Evolutionary conservation across 2,888 invertebrate genomes (phyloP), one percentile per base, ranked within the genome.

Genomic region (Lasioglossum leucozonium): DNA sequence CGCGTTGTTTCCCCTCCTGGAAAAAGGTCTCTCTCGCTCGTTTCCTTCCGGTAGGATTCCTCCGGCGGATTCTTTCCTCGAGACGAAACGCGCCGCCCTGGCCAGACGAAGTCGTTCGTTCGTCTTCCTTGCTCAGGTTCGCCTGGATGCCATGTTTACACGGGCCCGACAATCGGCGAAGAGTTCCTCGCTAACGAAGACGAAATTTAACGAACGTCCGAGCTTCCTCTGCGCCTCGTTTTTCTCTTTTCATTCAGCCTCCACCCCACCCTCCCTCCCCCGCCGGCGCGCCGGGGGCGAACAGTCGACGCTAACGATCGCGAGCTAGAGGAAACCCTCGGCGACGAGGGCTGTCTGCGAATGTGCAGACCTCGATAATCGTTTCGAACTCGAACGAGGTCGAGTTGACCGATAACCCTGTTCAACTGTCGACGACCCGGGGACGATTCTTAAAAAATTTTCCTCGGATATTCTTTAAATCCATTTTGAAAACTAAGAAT

Each of bases 141-240:
- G 42, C 69, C n/a, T 77, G 16, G 22, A 62, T 62, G 6, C 58
- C 75, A 69, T 87, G 77, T 82, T 85, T 83, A 51, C 81, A 77
- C 81, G 79, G 44, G 1, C 51, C 58, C 76, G 80, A 84, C 74
- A 79, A 79, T 62, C 71, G 76, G 44, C 58, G 34, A 72, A 40
- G 77, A 79, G 77, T 73, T 82, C 62, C 40, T 51, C 76, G 79
- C 82, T 79, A 86, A 86, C 79, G 67, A 84, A 72, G 76, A 77
- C 62, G 79, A 78, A 77, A 77, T 88, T 81, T 85, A 84, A 82
- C 78, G 79, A 89, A 80, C 82, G 58, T 77, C 79, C 76, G 11
- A 72, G 42, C 42, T 47, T 72, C 30, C 22, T 65, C 58, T 58
- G 67, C 78, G 0, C 22, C 51, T 30, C 26, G 44, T 42, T 37